phyloP scores from a whole-genome alignment of 2,888 invertebrate species.

The Odiellus spinosus region DNA sequence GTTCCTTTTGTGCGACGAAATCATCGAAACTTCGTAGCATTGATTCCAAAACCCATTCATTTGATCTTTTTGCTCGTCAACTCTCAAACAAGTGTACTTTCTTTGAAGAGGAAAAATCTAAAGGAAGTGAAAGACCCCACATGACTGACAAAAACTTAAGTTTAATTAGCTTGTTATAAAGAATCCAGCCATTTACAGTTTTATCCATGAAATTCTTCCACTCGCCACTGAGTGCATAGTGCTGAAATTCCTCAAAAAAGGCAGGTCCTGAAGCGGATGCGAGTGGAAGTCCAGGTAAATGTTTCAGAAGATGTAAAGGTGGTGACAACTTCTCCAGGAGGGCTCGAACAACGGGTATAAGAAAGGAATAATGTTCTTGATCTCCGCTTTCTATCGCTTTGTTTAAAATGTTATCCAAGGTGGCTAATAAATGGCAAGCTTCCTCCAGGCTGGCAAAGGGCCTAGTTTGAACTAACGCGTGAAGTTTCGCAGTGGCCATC shows the following conservation, averaged over 20 bases:
- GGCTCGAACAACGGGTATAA: slow-evolving; percentile 45
- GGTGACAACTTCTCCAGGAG: slow-evolving; percentile 38
- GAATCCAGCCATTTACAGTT: slow-evolving; percentile 36
- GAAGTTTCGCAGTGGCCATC: slow-evolving; percentile 43
- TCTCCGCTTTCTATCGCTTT: slow-evolving; percentile 18
- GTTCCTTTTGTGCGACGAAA: slow-evolving; percentile 39
- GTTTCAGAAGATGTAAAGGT: slow-evolving; percentile 23
- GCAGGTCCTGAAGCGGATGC: slow-evolving; percentile 37
- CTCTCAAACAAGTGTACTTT: slow-evolving; percentile 38
- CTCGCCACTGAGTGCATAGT: slow-evolving; percentile 38
- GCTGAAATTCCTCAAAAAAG: slow-evolving; percentile 44
- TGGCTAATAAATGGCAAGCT: slow-evolving; percentile 34
- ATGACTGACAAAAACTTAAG: too few relatives aligned
- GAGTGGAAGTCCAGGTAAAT: slow-evolving; percentile 37
- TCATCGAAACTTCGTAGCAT: slow-evolving; percentile 43
- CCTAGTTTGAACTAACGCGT: slow-evolving; percentile 41
- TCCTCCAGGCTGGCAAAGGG: slow-evolving; percentile 38
- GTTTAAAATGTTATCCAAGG: slow-evolving; percentile 5
- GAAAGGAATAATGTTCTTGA: slow-evolving; percentile 41
- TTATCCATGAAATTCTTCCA: slow-evolving; percentile 40
- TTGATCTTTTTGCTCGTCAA: slow-evolving; percentile 36
- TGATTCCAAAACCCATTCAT: slow-evolving; percentile 44
- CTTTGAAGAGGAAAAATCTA: slow-evolving; percentile 40
- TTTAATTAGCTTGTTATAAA: too few relatives aligned
- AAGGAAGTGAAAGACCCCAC: too few relatives aligned